phyloP scores from a whole-genome alignment of 2,113 vertebrate genomes.

The Notarius quadriscutis region DNA sequence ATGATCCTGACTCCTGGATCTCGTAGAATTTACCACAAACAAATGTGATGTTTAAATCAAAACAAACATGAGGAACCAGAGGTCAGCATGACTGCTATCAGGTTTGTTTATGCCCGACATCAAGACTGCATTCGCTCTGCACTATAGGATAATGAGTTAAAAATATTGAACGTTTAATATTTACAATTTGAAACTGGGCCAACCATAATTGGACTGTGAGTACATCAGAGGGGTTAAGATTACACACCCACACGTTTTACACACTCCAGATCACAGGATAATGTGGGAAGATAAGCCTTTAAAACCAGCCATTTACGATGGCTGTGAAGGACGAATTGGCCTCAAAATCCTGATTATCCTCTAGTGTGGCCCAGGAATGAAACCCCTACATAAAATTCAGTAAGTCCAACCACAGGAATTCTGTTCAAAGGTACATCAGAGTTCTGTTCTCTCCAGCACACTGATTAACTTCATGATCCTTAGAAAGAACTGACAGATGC shows the following conservation, averaged over 20 bases:
- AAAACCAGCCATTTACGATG: neutral
- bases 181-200: neutral
- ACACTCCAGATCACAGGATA: neutral
- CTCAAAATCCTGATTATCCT: constrained; percentile 9
- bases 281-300: neutral
- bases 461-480: neutral
- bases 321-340: too few relatives aligned
- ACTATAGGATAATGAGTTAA: neutral
- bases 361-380: neutral
- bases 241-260: neutral
- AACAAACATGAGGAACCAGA: neutral
- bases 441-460: neutral
- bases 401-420: neutral
- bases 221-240: neutral
- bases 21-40: neutral
- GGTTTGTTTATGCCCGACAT: neutral
- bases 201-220: neutral
- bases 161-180: neutral
- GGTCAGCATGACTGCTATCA: neutral
- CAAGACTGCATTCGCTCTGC: neutral
- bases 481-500: neutral
- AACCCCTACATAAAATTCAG: neutral
- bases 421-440: neutral
- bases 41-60: neutral
- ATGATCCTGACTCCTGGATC: neutral